Base-by-base conservation (phyloP, 2,797 vertebrate genomes). In the Aeoliscus strigatus region DNA sequence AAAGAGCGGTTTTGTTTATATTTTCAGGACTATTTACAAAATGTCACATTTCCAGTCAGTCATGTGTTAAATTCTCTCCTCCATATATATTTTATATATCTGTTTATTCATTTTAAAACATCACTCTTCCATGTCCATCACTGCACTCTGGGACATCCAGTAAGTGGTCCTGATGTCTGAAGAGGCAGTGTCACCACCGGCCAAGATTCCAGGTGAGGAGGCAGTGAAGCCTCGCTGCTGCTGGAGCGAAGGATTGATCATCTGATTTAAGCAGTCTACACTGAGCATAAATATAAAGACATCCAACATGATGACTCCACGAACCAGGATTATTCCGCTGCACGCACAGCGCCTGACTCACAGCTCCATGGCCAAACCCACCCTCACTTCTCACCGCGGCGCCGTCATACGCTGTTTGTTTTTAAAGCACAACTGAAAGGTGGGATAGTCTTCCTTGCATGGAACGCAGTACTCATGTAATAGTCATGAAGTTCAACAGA, bases 301-400 rank as follows among this genome's bases (percentile, higher is more conserved):
- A 34, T 70, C 66, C 17, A 65, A 64, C 65, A 62, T 54, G 70
- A 81, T 66, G 68, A 73, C 58, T 73, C 54, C 70, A 70, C 60
- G 61, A 79, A 66, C 34, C 49, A 37, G 41, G 70, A 80, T 72
- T 72, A 76, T 66, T 73, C 39, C n/a, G 13, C 57, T 2, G 53
- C 71, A 79, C 41, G 53, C 66, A 60, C 50, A 46, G 16, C 15
- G 40, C 41, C 74, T 67, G 70, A 79, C 72, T 80, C 70, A 70
- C 39, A 28, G 54, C 66, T 44, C 38, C 31, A 4, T 31, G 46
- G 45, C 57, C 45, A 17, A 67, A 56, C 39, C 35, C 51, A 40
- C 56, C 50, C 52, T 56, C 44, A 27, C 46, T 62, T 40, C 36
- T 23, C 45, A 45, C 28, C 5, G 11, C 3, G 31, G 29, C 14